A percentile compares a stretch with the other conserved stretches of the same genome.
These are phyloP conservation scores for Chrosomus eos DNA, from an alignment of 2,797 vertebrate species.

Conservation along the genomic window DNA sequence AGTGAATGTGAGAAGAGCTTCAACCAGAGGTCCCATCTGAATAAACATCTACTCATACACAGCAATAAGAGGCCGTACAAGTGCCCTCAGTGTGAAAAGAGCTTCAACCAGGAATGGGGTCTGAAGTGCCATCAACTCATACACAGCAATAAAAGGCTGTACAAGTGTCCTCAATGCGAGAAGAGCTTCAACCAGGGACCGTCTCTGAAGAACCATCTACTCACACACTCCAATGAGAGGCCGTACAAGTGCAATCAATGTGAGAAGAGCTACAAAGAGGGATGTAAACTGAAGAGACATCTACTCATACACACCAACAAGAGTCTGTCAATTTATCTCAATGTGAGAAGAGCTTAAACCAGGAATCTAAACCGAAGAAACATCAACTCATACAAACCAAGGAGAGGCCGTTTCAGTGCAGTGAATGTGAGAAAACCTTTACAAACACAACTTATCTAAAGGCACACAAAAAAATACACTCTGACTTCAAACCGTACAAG, in stretches of 20 bases:
- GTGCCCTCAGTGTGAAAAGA: background rate
- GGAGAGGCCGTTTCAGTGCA: background rate
- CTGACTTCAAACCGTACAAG: conserved; percentile 22
- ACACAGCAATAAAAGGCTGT: background rate
- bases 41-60: background rate
- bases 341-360: background rate
- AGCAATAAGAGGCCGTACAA: background rate
- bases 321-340: rapidly evolving
- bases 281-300: background rate
- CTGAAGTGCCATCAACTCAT: background rate
- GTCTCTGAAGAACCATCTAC: background rate
- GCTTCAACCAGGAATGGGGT: background rate
- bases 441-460: background rate
- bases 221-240: background rate
- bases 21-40: background rate
- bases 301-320: background rate
- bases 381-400: no score
- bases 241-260: background rate
- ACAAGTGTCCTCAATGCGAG: background rate
- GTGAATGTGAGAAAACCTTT: background rate
- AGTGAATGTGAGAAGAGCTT: conserved; percentile 37
- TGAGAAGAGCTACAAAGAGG: background rate
- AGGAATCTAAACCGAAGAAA: background rate
- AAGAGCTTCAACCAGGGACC: background rate
- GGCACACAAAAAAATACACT: background rate